Evolutionary conservation across 2,113 vertebrate species (phyloP).

Genomic region (Equus quagga): DNA sequence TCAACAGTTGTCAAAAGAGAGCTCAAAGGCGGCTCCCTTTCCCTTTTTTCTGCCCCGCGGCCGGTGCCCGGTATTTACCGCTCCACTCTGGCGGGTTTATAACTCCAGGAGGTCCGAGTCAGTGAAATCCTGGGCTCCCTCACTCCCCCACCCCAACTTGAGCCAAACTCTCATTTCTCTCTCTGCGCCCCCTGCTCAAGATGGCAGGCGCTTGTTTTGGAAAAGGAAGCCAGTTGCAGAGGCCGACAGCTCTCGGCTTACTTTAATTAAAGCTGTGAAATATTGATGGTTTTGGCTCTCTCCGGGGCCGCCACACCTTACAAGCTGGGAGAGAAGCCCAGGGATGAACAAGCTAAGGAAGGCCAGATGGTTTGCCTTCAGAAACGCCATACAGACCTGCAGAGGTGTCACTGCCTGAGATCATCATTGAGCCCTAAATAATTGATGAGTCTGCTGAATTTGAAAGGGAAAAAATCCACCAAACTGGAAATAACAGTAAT

Average conservation of each 20-base stretch:
- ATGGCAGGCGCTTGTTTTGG: constrained; percentile 12
- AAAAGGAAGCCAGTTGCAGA: constrained; percentile 50
- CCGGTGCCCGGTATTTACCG: fast-evolving
- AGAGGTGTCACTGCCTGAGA: constrained; percentile 82
- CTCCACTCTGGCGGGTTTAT: fast-evolving
- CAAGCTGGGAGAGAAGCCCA: constrained; percentile 73
- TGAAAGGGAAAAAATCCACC: constrained; percentile 60
- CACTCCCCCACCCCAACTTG: fast-evolving
- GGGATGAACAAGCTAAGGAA: constrained; percentile 84
- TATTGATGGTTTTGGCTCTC: constrained; percentile 88
- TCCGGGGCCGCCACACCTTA: constrained; percentile 83
- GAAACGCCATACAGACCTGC: constrained; percentile 75
- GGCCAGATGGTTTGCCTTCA: constrained; percentile 85
- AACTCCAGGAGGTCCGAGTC: fast-evolving
- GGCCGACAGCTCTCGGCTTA: constrained; percentile 58
- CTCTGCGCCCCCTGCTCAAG: background rate
- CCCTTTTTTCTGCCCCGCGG: too few species aligned
- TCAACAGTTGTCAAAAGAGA: background rate
- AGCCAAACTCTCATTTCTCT: background rate
- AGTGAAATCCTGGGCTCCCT: background rate
- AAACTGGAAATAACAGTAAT: constrained; percentile 67
- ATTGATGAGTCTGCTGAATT: constrained; percentile 84
- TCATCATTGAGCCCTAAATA: constrained; percentile 83
- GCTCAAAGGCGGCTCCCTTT: background rate
- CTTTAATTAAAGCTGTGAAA: constrained; percentile 88